A percentile compares a stretch with the other conserved stretches of the same genome.
phyloP scores from a whole-genome alignment of 2,113 vertebrate species.

The Probosciger aterrimus region DNA sequence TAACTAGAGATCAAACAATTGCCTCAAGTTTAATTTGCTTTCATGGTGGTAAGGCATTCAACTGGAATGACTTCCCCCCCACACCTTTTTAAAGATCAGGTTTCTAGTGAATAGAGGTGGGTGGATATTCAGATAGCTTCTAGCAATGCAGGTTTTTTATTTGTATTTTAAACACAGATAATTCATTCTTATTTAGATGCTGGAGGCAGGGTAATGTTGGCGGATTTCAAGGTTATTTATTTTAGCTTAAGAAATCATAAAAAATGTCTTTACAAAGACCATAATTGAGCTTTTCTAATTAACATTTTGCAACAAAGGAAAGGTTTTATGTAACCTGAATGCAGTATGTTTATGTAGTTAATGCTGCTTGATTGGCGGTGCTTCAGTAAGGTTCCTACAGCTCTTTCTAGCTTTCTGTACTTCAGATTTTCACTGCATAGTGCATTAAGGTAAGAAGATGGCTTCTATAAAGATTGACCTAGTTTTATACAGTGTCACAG shows the following conservation, averaged over 20 bases:
- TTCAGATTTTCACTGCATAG: not conserved
- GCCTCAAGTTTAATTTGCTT: not conserved
- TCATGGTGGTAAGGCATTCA: not conserved
- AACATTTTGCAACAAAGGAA: not conserved
- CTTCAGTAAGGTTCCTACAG: not conserved
- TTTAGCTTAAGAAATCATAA: not conserved
- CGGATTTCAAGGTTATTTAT: not conserved
- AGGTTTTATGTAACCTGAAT: not conserved
- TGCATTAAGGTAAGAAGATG: not conserved
- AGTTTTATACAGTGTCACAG: not conserved
- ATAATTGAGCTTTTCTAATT: not conserved
- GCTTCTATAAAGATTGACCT: not conserved
- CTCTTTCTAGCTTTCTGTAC: not conserved
- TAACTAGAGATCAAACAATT: not conserved
- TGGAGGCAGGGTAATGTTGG: not conserved
- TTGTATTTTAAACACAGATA: not conserved
- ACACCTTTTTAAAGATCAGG: not conserved
- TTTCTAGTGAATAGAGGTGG: conserved; percentile 12
- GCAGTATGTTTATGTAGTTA: not conserved
- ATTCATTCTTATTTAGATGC: not conserved
- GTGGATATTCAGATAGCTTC: not conserved
- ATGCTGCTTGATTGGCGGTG: not conserved
- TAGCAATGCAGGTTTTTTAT: not conserved
- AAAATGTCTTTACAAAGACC: not conserved
- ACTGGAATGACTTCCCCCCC: not conserved